A percentile compares a stretch with the other conserved stretches of the same genome.
These are phyloP conservation scores for Lottia scabra DNA, from an alignment of 2,888 invertebrate species.

Conservation along the genomic window DNA sequence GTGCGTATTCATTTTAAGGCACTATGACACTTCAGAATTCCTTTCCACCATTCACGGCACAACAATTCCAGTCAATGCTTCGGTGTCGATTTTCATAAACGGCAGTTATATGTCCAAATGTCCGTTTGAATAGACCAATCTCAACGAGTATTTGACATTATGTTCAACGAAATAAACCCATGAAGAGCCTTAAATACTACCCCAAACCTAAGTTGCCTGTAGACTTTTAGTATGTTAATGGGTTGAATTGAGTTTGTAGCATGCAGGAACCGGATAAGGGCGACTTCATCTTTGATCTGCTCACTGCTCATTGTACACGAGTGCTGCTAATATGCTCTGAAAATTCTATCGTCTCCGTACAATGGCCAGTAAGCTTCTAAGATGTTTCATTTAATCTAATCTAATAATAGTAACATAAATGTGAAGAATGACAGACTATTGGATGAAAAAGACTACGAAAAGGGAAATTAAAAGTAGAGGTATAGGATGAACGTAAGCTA, in stretches of 20 bases:
- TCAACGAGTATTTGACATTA: not conserved
- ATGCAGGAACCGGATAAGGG: not conserved
- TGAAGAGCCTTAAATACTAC: slow-evolving; percentile 6
- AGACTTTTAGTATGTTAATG: not conserved
- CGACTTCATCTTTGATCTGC: not conserved
- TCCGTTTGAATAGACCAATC: not conserved
- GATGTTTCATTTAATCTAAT: not conserved
- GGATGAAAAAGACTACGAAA: not conserved
- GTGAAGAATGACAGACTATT: not conserved
- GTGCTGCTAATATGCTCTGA: not conserved
- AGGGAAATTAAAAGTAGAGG: not conserved
- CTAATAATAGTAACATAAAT: not conserved
- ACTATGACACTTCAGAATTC: not conserved
- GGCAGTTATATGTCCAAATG: not conserved
- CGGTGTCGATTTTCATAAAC: not conserved
- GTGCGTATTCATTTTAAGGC: not conserved
- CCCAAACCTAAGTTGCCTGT: slow-evolving; percentile 6
- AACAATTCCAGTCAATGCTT: no score
- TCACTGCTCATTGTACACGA: not conserved
- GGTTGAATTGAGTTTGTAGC: not conserved
- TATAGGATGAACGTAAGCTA: not conserved
- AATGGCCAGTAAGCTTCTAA: not conserved
- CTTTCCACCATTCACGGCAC: no score
- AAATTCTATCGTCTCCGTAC: not conserved
- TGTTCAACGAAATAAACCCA: not conserved